These are phyloP conservation scores for Tupiocoris notatus DNA, from an alignment of 2,888 invertebrate species.

Conservation along the genomic window DNA sequence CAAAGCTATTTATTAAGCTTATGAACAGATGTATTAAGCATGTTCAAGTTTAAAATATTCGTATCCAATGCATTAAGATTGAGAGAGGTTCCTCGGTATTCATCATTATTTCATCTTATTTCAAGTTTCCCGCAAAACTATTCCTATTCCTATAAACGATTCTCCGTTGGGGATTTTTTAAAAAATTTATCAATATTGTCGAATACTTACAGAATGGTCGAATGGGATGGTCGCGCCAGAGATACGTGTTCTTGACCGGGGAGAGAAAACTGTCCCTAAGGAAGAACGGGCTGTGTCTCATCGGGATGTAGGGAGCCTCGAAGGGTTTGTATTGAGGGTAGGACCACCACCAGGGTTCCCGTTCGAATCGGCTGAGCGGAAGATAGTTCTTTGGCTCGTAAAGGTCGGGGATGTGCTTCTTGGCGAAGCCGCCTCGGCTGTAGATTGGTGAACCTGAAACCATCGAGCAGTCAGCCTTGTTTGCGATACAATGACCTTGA, in stretches of 20 bases:
- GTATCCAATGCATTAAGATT: no score
- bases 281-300: conserved; percentile 62
- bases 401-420: conserved; percentile 63
- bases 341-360: conserved; percentile 89
- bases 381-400: conserved; percentile 76
- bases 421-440: conserved; percentile 64
- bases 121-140: no score
- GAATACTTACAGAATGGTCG: conserved; percentile 81
- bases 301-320: conserved; percentile 59
- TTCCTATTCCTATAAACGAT: no score
- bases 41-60: no score
- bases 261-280: conserved; percentile 86
- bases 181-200: no score
- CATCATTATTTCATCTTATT: no score
- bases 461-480: no score
- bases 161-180: no score
- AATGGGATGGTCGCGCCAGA: conserved; percentile 88
- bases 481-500: no score
- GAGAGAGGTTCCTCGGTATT: no score
- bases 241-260: conserved; percentile 85
- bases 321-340: conserved; percentile 77
- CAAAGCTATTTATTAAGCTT: background rate
- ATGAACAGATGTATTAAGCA: no score
- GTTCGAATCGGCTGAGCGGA: conserved; percentile 76
- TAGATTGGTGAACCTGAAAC: conserved; percentile 68